Evolutionary conservation across 1,140 invertebrate genomes (phyloP).

Genomic region (Semibalanus balanoides): DNA sequence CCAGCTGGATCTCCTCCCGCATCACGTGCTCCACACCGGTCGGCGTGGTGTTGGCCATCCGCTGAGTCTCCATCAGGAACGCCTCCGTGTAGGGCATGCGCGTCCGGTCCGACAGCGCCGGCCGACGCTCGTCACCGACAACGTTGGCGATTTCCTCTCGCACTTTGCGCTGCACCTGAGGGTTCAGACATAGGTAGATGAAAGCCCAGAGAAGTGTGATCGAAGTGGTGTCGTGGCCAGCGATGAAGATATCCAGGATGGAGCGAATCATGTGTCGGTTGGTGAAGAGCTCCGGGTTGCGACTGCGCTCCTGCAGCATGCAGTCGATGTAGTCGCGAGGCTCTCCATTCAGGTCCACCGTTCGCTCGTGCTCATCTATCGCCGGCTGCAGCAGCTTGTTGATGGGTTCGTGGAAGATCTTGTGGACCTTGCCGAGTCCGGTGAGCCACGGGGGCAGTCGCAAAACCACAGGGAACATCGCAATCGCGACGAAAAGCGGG

Average conservation of each 20-base stretch:
- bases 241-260: neutral
- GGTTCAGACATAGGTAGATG: neutral
- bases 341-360: neutral
- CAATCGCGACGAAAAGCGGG: neutral
- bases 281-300: neutral
- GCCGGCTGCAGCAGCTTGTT: neutral
- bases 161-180: slow-evolving; percentile 19
- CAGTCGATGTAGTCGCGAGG: no score
- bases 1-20: no score
- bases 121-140: slow-evolving; percentile 19
- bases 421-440: neutral
- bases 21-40: no score
- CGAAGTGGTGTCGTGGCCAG: neutral
- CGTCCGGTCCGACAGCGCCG: neutral
- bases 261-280: neutral
- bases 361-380: neutral
- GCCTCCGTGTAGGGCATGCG: neutral
- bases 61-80: neutral
- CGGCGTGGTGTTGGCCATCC: neutral
- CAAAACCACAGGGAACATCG: neutral
- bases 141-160: slow-evolving; percentile 28
- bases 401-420: neutral
- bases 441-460: neutral
- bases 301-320: neutral
- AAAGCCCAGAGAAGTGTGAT: neutral